phyloP scores from a whole-genome alignment of 2,113 vertebrate species.

The Entomyzon cyanotis region DNA sequence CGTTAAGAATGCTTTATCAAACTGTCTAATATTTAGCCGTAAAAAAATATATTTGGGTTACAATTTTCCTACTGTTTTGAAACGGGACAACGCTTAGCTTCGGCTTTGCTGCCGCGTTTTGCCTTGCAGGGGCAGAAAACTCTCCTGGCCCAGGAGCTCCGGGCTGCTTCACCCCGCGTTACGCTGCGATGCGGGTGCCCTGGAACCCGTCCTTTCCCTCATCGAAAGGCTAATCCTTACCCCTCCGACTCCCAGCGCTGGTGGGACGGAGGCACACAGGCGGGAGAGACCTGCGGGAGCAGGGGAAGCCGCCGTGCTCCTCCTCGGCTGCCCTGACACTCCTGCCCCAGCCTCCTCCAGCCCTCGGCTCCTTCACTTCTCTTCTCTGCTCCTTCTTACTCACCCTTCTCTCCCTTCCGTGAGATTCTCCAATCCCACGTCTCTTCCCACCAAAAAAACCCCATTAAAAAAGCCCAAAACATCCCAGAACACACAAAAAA shows the following conservation, averaged over 20 bases:
- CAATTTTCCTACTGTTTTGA: neutral
- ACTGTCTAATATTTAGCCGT: neutral
- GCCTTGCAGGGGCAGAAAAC: neutral
- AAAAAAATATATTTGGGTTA: neutral
- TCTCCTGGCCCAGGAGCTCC: neutral
- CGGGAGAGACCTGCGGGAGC: neutral
- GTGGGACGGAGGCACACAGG: neutral
- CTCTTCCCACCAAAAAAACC: neutral
- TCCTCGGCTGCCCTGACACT: neutral
- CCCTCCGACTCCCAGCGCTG: neutral
- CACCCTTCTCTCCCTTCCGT: neutral
- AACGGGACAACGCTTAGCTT: neutral
- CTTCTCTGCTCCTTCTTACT: neutral
- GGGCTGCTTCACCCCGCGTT: neutral
- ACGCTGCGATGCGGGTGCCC: no score
- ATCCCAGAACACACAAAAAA: neutral
- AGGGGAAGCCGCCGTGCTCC: neutral
- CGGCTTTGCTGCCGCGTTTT: neutral
- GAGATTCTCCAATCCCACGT: neutral
- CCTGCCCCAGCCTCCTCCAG: neutral
- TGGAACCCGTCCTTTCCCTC: neutral
- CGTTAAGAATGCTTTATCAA: neutral
- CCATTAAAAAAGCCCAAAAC: neutral
- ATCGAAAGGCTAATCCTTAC: fast-evolving
- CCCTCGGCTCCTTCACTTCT: neutral